A percentile compares a stretch with the other conserved stretches of the same genome.
Conservation (phyloP, 1,140 invertebrate genomes). For the Pogonomyrmex barbatus region DNA sequence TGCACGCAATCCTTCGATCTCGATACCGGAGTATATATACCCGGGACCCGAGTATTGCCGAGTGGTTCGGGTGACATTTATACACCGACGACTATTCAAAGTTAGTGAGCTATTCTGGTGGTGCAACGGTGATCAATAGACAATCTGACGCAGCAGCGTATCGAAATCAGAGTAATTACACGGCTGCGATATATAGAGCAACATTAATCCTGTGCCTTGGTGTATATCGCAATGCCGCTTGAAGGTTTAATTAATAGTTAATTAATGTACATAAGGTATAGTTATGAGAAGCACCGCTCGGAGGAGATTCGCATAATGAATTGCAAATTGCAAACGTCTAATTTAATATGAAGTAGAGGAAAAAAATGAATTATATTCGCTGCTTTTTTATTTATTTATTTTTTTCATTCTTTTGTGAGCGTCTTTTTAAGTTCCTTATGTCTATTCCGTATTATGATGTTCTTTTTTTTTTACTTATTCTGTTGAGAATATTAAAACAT, state of each 20-base stretch:
- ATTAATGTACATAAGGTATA: conserved; percentile 42
- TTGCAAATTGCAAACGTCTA: conserved; percentile 29
- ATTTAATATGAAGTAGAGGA: neutral
- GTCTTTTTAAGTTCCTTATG: neutral
- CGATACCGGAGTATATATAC: neutral
- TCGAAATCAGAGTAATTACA: conserved; percentile 63
- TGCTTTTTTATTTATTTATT: conserved; percentile 24
- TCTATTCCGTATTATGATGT: neutral
- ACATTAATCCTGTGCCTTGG: conserved; percentile 32
- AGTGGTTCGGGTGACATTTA: conserved; percentile 27
- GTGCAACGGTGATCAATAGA: conserved; percentile 48
- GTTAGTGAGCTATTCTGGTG: conserved; percentile 41
- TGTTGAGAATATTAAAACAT: neutral
- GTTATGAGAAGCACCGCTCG: neutral
- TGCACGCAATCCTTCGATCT: conserved; percentile 39
- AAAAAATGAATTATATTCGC: neutral
- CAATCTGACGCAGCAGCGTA: conserved; percentile 45
- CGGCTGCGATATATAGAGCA: conserved; percentile 37
- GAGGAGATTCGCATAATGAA: conserved; percentile 12
- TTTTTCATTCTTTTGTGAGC: neutral
- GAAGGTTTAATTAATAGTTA: conserved; percentile 59
- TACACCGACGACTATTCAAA: conserved; percentile 43
- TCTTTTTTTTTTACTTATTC: neutral
- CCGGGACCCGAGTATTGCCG: neutral
- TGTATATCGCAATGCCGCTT: conserved; percentile 30